Evolutionary conservation across 2,888 invertebrate genomes (phyloP).

Genomic region (Globia sparganii): DNA sequence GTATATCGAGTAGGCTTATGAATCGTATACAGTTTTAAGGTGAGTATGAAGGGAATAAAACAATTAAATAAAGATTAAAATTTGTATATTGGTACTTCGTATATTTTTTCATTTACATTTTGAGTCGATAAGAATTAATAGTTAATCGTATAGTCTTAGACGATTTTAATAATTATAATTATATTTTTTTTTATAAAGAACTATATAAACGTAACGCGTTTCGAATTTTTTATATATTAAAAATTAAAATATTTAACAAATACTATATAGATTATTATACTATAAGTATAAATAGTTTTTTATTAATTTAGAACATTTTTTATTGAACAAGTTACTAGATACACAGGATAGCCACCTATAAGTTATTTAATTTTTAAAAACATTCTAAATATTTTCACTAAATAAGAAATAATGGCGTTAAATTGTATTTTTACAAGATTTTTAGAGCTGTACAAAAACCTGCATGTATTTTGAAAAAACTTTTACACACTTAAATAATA

Average conservation of each 20-base stretch:
- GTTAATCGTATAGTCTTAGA: slow-evolving; percentile 85
- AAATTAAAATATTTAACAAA: slow-evolving; percentile 87
- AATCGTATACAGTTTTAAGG: background rate
- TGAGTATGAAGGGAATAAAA: slow-evolving; percentile 67
- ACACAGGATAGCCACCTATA: slow-evolving; percentile 82
- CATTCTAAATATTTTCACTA: slow-evolving; percentile 78
- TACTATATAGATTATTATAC: slow-evolving; percentile 82
- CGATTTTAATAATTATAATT: slow-evolving; percentile 78
- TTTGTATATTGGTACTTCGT: slow-evolving; percentile 91
- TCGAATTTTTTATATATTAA: slow-evolving; percentile 73
- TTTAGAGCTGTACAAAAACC: slow-evolving; percentile 74
- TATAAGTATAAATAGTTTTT: slow-evolving; percentile 81
- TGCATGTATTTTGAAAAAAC: slow-evolving; percentile 72
- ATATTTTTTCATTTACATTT: slow-evolving; percentile 89
- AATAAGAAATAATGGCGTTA: slow-evolving; percentile 75
- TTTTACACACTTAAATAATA: slow-evolving; percentile 61
- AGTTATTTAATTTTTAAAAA: slow-evolving; percentile 77
- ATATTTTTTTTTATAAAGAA: slow-evolving; percentile 82
- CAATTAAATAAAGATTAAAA: slow-evolving; percentile 86
- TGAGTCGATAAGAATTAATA: slow-evolving; percentile 88
- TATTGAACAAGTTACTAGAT: slow-evolving; percentile 87
- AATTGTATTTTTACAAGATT: slow-evolving; percentile 63
- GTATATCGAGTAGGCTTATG: background rate
- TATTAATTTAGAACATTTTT: slow-evolving; percentile 86
- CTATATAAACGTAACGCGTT: slow-evolving; percentile 84